Evolutionary conservation across 2,797 vertebrate genomes (phyloP), one percentile per base, ranked within the genome.

Genomic region (Gymnodraco acuticeps): DNA sequence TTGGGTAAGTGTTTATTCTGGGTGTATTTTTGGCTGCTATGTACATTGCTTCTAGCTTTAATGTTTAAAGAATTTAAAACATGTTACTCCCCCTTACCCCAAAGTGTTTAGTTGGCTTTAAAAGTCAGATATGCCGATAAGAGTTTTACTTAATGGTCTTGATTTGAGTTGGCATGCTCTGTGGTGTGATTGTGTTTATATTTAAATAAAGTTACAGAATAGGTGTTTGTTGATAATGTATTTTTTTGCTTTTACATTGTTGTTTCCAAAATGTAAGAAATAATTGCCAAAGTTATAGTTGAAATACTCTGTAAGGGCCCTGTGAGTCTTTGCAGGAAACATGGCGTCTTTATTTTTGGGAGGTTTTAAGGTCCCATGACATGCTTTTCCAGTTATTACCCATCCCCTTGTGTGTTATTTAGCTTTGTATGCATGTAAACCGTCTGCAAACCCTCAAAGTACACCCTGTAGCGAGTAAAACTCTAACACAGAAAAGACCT

Each of bases 1-100:
- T 89, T 99, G 83, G 97, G 98, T 99, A 88, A 94, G 95, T 90
- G 66, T 80, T 64, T 42, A n/a, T 4, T 41, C 52, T 55, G n/a
- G 11, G 6, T 72, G 20, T 51, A 42, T 72, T 52, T 50, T 65
- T 68, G 38, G 20, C 17, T 84, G 23, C 50, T 3, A 12, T 20
- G 19, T 64, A n/a, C 47, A 64, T 52, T 10, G 43, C 33, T 41
- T 68, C 45, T 3, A 68, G n/a, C 46, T 81, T 72, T 53, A 56
- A 74, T 63, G 11, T 71, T 65, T 77, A 45, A 50, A 71, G 46
- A 70, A 67, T 75, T 60, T 53, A 69, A 80, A 73, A 54, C 61
- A 60, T 3, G 38, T 66, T 46, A 3, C 38, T 27, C 70, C 48
- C 74, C 33, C 7, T 38, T 38, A 19, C 56, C 33, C 33, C 8